Evolutionary conservation across 2,797 vertebrate genomes (phyloP).

Genomic region (Synanceia verrucosa): DNA sequence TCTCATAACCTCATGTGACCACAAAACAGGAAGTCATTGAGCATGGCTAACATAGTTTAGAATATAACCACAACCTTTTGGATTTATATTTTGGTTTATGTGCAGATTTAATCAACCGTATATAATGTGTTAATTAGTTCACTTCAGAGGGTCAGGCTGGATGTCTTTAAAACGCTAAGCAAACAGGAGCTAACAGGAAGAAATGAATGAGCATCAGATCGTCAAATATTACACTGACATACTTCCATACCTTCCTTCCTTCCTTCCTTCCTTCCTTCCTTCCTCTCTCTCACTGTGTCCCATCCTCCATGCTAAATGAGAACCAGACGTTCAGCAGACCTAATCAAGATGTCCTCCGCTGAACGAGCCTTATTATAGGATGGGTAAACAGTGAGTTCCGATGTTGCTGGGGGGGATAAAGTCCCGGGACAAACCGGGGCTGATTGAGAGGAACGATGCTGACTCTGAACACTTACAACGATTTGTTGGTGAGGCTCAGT

Average conservation of each 20-base stretch:
- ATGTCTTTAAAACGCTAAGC: too few species aligned
- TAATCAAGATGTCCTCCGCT: constrained; percentile 83
- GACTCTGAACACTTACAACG: constrained; percentile 28
- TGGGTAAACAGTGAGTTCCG: constrained; percentile 81
- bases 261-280: not conserved
- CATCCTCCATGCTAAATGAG: constrained; percentile 73
- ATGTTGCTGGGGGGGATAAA: constrained; percentile 69
- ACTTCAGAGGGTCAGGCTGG: too few species aligned
- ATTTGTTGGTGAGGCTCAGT: constrained; percentile 11
- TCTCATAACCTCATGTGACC: not conserved
- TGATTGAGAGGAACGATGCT: constrained; percentile 72
- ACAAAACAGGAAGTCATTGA: not conserved
- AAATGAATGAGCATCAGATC: too few species aligned
- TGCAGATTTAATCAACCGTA: not conserved
- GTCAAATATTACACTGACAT: too few species aligned
- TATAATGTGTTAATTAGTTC: too few species aligned
- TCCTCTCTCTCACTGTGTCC: constrained; percentile 31
- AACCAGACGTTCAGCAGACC: constrained; percentile 78
- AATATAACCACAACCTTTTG: not conserved
- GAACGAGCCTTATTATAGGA: constrained; percentile 79
- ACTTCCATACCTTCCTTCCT: not conserved
- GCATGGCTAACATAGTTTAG: not conserved
- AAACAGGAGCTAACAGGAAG: too few species aligned
- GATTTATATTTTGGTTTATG: not conserved
- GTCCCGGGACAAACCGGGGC: constrained; percentile 58